Evolutionary conservation across 2,113 vertebrate genomes (phyloP).

Genomic region (Galbula dea): DNA sequence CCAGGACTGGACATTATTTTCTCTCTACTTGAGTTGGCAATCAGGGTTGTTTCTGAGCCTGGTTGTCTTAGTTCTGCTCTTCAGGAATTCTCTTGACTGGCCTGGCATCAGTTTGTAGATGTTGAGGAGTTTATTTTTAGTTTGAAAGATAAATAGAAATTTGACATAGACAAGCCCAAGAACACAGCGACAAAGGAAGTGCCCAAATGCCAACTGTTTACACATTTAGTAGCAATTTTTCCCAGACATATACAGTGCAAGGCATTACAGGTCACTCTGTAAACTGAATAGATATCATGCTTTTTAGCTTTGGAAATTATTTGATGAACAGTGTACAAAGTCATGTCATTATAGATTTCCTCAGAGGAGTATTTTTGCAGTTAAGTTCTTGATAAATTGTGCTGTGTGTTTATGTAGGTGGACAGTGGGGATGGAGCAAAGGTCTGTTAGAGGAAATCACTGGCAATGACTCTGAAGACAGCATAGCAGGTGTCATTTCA

Average conservation of each 20-base stretch:
- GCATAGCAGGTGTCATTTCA: neutral
- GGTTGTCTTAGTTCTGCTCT: neutral
- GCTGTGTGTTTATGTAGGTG: neutral
- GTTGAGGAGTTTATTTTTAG: slow-evolving; percentile 2
- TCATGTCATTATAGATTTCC: neutral
- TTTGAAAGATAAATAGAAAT: neutral
- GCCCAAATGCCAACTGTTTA: neutral
- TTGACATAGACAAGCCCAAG: neutral
- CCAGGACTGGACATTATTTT: neutral
- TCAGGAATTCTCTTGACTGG: slow-evolving; percentile 34
- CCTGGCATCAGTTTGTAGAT: neutral
- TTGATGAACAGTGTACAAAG: neutral
- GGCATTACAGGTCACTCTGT: neutral
- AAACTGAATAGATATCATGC: neutral
- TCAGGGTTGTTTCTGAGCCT: neutral
- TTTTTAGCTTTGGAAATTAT: neutral
- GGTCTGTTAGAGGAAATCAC: neutral
- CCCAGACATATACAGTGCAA: neutral
- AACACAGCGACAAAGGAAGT: neutral
- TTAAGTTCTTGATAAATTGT: neutral
- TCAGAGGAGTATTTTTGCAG: neutral
- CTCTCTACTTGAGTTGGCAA: neutral
- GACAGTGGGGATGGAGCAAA: neutral
- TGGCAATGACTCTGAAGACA: neutral
- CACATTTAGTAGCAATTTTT: neutral